phyloP scores from a whole-genome alignment of 2,888 invertebrate species.

The Philereme vetulata region DNA sequence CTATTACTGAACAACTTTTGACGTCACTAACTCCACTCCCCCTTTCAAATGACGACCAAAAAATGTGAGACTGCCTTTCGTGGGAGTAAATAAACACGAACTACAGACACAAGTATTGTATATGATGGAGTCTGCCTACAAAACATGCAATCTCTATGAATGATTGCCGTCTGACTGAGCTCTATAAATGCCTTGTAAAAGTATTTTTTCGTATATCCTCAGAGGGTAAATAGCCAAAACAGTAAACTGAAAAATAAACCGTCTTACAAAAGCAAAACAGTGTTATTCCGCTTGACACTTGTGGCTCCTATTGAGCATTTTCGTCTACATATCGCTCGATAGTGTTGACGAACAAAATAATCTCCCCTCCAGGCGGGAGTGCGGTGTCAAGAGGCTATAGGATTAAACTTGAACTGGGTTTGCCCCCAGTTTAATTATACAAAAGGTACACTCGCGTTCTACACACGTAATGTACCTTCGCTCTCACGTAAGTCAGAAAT shows the following conservation, averaged over 20 bases:
- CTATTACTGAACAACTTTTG: slow-evolving; percentile 44
- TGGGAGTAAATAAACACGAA: slow-evolving; percentile 66
- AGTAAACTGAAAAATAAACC: slow-evolving; percentile 61
- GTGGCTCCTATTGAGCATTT: slow-evolving; percentile 63
- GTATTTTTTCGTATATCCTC: slow-evolving; percentile 62
- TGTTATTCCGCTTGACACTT: slow-evolving; percentile 66
- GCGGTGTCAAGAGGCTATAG: slow-evolving; percentile 83
- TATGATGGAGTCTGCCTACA: slow-evolving; percentile 64
- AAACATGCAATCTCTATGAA: slow-evolving; percentile 74
- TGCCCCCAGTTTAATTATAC: slow-evolving; percentile 82
- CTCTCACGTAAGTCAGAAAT: slow-evolving; percentile 70
- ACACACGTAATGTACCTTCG: slow-evolving; percentile 64
- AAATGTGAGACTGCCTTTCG: slow-evolving; percentile 54
- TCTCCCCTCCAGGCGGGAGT: slow-evolving; percentile 72
- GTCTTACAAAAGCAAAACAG: slow-evolving; percentile 57
- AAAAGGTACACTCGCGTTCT: slow-evolving; percentile 73
- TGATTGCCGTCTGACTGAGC: slow-evolving; percentile 70
- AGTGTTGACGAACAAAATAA: slow-evolving; percentile 83
- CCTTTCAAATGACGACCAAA: slow-evolving; percentile 39
- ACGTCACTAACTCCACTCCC: slow-evolving; percentile 43
- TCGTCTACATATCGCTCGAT: slow-evolving; percentile 77
- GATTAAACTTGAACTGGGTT: slow-evolving; percentile 83
- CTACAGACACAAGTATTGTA: slow-evolving; percentile 61
- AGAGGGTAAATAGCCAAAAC: slow-evolving; percentile 55
- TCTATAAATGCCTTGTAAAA: slow-evolving; percentile 55